These are phyloP conservation scores for Drosophila pseudotalamancana DNA, from an alignment of 2,888 invertebrate genomes.

Conservation along the genomic window DNA sequence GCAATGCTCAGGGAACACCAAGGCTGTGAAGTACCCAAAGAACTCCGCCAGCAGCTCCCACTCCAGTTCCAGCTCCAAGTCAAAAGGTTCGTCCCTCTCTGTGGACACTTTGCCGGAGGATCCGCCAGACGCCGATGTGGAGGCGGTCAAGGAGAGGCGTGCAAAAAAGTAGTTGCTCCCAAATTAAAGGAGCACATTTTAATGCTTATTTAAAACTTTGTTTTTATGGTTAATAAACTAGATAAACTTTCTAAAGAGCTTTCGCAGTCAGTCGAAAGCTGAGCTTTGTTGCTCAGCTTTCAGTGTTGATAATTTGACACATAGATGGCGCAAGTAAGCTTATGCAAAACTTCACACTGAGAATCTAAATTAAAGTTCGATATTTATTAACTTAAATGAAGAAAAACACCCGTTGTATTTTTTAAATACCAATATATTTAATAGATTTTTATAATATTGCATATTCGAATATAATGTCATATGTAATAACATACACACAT, in stretches of 20 bases:
- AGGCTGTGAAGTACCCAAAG: conserved; percentile 87
- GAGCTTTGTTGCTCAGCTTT: not conserved
- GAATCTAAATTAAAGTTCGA: not conserved
- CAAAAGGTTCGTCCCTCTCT: conserved; percentile 70
- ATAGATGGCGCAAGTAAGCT: conserved; percentile 8
- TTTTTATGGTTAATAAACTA: conserved; percentile 13
- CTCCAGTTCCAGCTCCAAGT: conserved; percentile 56
- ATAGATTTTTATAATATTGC: conserved; percentile 58
- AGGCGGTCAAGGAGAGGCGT: conserved; percentile 40
- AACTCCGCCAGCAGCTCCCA: conserved; percentile 63
- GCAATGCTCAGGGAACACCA: conserved; percentile 89
- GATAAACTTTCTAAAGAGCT: not conserved
- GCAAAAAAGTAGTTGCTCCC: conserved; percentile 50
- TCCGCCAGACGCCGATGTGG: conserved; percentile 41
- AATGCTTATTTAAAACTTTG: not conserved
- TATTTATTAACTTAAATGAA: not conserved
- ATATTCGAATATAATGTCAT: conserved; percentile 38
- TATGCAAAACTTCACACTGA: not conserved
- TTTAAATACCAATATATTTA: conserved; percentile 74
- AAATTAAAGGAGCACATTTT: too few relatives aligned
- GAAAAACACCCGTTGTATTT: conserved; percentile 12
- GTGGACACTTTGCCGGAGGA: conserved; percentile 76
- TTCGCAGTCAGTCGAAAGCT: not conserved
- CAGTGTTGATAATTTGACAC: not conserved
- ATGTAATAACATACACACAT: conserved; percentile 48